Evolutionary conservation across 2,888 invertebrate genomes (phyloP).

Genomic region (Sicus ferrugineus): DNA sequence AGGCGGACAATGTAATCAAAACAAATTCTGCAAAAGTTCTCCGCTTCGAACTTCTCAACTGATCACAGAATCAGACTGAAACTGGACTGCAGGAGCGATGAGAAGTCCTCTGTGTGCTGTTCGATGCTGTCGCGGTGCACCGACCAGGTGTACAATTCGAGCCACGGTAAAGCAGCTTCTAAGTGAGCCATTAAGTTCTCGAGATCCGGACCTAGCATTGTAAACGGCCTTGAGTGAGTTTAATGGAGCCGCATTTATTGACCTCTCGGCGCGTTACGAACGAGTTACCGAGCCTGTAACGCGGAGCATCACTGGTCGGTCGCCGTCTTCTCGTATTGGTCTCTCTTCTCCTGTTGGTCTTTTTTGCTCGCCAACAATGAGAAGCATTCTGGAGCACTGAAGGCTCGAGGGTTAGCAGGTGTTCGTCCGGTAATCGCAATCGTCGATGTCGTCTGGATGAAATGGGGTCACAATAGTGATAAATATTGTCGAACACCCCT

Average conservation of each 20-base stretch:
- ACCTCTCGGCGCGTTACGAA: not conserved
- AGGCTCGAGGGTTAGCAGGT: not conserved
- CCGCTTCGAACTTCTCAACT: not conserved
- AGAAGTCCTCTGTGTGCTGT: not conserved
- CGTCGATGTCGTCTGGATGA: not conserved
- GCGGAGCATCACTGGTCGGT: too few species aligned
- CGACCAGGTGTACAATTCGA: slow-evolving; percentile 16
- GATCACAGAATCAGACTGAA: not conserved
- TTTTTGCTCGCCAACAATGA: not conserved
- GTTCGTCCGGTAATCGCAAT: not conserved
- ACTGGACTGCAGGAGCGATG: not conserved
- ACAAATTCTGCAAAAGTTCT: slow-evolving; percentile 15
- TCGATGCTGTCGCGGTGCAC: not conserved
- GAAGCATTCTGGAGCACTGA: not conserved
- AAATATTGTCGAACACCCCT: not conserved
- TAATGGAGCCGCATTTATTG: slow-evolving; percentile 7
- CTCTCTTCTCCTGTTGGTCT: not conserved
- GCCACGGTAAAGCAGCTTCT: not conserved
- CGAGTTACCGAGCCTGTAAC: not conserved
- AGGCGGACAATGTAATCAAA: slow-evolving; percentile 15
- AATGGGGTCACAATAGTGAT: not conserved
- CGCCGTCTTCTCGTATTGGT: not conserved
- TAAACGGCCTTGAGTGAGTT: slow-evolving; percentile 26
- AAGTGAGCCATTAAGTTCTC: not conserved
- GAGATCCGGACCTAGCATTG: not conserved